A percentile compares a stretch with the other conserved stretches of the same genome.
These are phyloP conservation scores for Ypsolopha sequella DNA, from an alignment of 2,888 invertebrate species.

Conservation along the genomic window DNA sequence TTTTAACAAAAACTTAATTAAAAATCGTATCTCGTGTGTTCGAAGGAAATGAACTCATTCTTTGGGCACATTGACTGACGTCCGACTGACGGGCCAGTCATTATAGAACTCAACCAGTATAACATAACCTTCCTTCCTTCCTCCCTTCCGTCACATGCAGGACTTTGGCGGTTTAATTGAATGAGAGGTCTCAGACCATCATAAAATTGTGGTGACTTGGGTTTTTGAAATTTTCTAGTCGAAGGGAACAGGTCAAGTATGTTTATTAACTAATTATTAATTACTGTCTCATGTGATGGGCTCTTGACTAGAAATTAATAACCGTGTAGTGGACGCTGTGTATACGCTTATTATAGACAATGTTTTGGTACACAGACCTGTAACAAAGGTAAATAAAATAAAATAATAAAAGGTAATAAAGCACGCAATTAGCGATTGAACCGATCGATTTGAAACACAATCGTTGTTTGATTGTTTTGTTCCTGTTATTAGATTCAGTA, in stretches of 20 bases:
- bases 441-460: too few relatives aligned
- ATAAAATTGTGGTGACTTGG: constrained; percentile 35
- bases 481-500: too few relatives aligned
- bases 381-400: too few relatives aligned
- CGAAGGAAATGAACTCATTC: constrained; percentile 71
- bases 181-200: constrained; percentile 36
- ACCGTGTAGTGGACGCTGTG: not conserved
- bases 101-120: constrained; percentile 42
- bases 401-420: too few relatives aligned
- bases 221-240: constrained; percentile 53
- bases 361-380: not conserved
- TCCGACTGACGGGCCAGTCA: constrained; percentile 58
- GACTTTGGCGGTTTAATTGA: constrained; percentile 29
- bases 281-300: constrained; percentile 34
- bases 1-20: constrained; percentile 71
- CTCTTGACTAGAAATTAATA: constrained; percentile 10
- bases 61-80: constrained; percentile 61
- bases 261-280: constrained; percentile 57
- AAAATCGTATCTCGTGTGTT: constrained; percentile 67
- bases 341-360: not conserved
- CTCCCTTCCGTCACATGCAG: constrained; percentile 18
- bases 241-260: constrained; percentile 46
- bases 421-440: too few relatives aligned
- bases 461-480: too few relatives aligned
- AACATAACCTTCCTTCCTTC: constrained; percentile 31